These are phyloP conservation scores for Bettongia penicillata DNA, from an alignment of 2,113 vertebrate species.

Conservation along the genomic window DNA sequence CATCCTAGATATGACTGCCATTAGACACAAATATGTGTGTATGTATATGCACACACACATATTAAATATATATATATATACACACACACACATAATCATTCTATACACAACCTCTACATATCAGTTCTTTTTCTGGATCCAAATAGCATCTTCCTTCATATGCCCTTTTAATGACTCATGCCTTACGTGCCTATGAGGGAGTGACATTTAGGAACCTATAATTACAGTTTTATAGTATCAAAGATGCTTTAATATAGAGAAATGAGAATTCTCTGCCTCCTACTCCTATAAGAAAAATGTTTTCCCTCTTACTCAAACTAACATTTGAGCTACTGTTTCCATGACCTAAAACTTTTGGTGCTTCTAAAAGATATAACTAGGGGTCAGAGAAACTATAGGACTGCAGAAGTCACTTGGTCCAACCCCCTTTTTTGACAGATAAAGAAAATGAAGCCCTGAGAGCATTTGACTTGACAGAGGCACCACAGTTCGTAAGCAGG, in stretches of 20 bases:
- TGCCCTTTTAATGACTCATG: background rate
- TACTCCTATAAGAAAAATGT: slow-evolving; percentile 26
- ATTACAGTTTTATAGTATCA: background rate
- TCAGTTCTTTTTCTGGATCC: background rate
- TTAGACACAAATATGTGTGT: background rate
- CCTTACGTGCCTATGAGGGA: background rate
- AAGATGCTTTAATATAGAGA: background rate
- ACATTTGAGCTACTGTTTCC: background rate
- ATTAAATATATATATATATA: background rate
- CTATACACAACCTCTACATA: background rate
- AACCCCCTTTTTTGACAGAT: background rate
- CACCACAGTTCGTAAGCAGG: background rate
- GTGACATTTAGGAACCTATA: background rate
- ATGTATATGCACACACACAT: background rate
- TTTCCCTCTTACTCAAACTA: background rate
- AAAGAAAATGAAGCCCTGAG: background rate
- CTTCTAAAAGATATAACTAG: slow-evolving; percentile 33
- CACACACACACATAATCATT: too few relatives aligned
- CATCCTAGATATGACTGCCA: background rate
- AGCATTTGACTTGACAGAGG: background rate
- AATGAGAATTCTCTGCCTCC: background rate
- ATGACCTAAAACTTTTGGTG: slow-evolving; percentile 63
- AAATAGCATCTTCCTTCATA: background rate
- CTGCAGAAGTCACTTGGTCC: background rate
- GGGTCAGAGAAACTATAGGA: slow-evolving; percentile 55